These are phyloP conservation scores for Drosophila kambysellisi DNA, from an alignment of 2,888 invertebrate genomes.

Conservation along the genomic window DNA sequence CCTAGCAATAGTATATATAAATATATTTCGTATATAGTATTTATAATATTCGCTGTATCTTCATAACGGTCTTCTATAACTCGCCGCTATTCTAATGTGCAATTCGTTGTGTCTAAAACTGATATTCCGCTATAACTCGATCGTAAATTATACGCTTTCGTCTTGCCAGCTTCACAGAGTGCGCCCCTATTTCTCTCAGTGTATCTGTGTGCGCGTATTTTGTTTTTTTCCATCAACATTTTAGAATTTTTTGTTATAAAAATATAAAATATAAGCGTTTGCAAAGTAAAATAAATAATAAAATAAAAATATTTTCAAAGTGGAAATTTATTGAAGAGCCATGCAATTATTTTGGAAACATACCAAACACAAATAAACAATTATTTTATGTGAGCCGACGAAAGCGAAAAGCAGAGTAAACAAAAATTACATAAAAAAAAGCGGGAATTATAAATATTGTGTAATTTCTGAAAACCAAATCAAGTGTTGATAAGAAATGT, in stretches of 20 bases:
- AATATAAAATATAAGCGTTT: constrained; percentile 24
- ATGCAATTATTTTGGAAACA: not conserved
- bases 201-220: constrained; percentile 19
- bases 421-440: constrained; percentile 23
- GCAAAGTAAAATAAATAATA: constrained; percentile 32
- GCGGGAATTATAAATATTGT: constrained; percentile 22
- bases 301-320: not conserved
- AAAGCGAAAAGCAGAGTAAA: constrained; percentile 21
- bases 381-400: not conserved
- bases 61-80: constrained; percentile 17
- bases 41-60: constrained; percentile 2
- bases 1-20: not conserved
- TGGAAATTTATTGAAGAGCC: constrained; percentile 1
- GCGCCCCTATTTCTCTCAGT: constrained; percentile 10
- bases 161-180: constrained; percentile 12
- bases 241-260: constrained; percentile 4
- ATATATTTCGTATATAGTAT: not conserved
- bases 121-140: constrained; percentile 55
- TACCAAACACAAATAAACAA: not conserved
- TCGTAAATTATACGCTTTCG: constrained; percentile 51
- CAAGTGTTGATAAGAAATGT: not conserved
- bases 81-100: constrained; percentile 19
- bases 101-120: constrained; percentile 22
- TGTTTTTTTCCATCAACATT: constrained; percentile 12
- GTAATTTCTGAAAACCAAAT: constrained; percentile 31